Evolutionary conservation across 1,140 invertebrate genomes (phyloP), one percentile per base, ranked within the genome.

Genomic region (Megathymus violae): DNA sequence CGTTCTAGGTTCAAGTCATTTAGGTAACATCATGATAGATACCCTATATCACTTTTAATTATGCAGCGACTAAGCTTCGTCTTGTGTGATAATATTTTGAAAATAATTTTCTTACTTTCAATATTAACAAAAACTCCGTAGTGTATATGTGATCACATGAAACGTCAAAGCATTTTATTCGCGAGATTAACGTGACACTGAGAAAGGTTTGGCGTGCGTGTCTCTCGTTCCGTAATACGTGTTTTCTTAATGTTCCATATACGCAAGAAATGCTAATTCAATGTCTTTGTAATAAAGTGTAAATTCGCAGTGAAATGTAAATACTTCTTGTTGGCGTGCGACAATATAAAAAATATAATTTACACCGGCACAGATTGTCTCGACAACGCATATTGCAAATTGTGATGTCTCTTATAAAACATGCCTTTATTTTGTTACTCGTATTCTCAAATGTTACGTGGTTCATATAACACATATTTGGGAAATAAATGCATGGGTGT

Each of bases 91-190:
- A n/a, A n/a, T n/a, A n/a, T n/a, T 9, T 31, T 31, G 3, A 31
- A 31, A 6, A 31, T 9, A 3, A 31, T 31, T 6, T 31, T 31
- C 7, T 7, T 31, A 31, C 7, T 31, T 6, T 7, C 1, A 31
- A 31, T 31, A 31, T 4, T 9, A 31, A 41, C 19, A 31, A 31
- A 3, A 31, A 41, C n/a, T 41, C 36, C 36, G 36, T 27, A 17
- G 41, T 40, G 50, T 41, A 41, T 54, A 15, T 41, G 1, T 54
- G 17, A 38, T 36, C 22, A 19, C 34, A 36, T 22, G 36, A 25
- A 54, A 54, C 38, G 50, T 54, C 50, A 54, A 54, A 54, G 15
- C 34, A 36, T 54, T 41, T 54, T 54, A 54, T 54, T 15, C 50
- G 34, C 36, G 36, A 54, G 50, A 54, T 54, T 54, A 54, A 54